These are phyloP conservation scores for Orbicella faveolata DNA, from an alignment of 64 coral and sea anemone species.

Conservation along the genomic window DNA sequence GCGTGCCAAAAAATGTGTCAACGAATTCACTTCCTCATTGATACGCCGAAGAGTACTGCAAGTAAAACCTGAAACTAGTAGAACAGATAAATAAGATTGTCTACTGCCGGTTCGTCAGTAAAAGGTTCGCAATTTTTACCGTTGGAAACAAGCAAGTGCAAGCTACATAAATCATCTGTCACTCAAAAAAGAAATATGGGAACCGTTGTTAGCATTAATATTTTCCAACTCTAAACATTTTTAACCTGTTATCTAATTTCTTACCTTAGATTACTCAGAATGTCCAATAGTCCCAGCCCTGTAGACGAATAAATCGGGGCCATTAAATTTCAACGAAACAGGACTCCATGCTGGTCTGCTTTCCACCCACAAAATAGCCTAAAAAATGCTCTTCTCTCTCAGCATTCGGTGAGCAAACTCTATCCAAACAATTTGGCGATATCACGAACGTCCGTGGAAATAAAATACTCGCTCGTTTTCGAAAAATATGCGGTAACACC, in stretches of 20 bases:
- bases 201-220: neutral
- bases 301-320: constrained; percentile 18
- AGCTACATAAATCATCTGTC: too few species aligned
- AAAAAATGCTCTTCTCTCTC: neutral
- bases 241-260: neutral
- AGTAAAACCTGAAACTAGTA: too few species aligned
- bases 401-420: neutral
- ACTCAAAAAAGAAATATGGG: neutral
- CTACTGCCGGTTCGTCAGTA: too few species aligned
- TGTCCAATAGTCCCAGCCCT: constrained; percentile 75
- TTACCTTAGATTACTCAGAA: constrained; percentile 63
- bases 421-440: neutral
- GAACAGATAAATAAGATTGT: too few species aligned
- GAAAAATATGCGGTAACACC: neutral
- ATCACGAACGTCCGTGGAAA: neutral
- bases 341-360: neutral
- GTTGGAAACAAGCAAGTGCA: too few species aligned
- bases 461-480: neutral
- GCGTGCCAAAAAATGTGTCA: too few species aligned
- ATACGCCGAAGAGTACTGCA: too few species aligned
- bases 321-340: constrained; percentile 1
- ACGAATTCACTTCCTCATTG: too few species aligned
- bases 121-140: too few species aligned
- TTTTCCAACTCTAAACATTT: neutral
- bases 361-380: neutral